Evolutionary conservation across 1,140 invertebrate genomes (phyloP).

Genomic region (Drosophila willistoni): DNA sequence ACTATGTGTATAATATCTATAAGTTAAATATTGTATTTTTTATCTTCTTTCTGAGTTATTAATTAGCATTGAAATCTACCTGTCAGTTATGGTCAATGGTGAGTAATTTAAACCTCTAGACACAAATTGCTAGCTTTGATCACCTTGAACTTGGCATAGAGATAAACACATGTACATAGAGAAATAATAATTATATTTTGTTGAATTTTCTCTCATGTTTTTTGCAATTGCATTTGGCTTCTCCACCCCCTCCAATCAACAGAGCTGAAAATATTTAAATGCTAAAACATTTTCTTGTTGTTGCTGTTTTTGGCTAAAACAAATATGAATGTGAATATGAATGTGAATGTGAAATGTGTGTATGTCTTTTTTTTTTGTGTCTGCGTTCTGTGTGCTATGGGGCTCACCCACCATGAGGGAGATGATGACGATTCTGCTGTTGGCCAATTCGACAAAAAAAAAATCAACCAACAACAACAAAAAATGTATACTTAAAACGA

Average conservation of each 20-base stretch:
- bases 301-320: conserved; percentile 34
- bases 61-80: conserved; percentile 36
- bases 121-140: conserved; percentile 41
- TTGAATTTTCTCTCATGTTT: conserved; percentile 47
- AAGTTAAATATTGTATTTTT: not conserved
- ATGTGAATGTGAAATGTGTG: conserved; percentile 42
- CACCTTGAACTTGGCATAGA: conserved; percentile 50
- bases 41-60: conserved; percentile 33
- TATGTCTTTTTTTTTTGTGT: conserved; percentile 28
- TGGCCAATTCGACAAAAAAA: conserved; percentile 55
- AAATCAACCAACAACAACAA: conserved; percentile 30
- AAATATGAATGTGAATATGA: conserved; percentile 62
- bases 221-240: conserved; percentile 53
- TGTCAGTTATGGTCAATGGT: conserved; percentile 40
- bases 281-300: conserved; percentile 32
- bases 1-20: not conserved
- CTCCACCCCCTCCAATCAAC: conserved; percentile 37
- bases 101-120: conserved; percentile 38
- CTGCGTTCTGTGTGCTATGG: conserved; percentile 33
- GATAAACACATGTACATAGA: not conserved
- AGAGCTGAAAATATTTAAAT: conserved; percentile 65
- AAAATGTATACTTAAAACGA: conserved; percentile 20
- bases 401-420: conserved; percentile 49
- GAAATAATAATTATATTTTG: conserved; percentile 23
- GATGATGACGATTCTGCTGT: conserved; percentile 54